Base-by-base conservation (phyloP, 2,888 invertebrate species). In the Bombylius major region DNA sequence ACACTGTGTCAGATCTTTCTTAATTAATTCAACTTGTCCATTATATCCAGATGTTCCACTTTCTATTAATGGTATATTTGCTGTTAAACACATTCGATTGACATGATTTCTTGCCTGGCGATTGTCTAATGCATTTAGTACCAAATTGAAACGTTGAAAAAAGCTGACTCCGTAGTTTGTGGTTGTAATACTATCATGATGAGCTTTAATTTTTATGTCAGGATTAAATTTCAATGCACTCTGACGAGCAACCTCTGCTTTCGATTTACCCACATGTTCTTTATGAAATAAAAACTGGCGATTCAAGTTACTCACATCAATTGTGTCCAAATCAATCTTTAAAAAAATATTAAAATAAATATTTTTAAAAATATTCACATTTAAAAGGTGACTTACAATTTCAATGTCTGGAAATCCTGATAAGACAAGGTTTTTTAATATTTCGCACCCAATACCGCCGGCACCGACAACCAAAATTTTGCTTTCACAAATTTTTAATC, bases 401-500 rank as follows among this genome's bases (percentile, higher is more conserved):
- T 94, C 90, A 65, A 99, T 93, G 64, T 93, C 80, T 47, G 82
- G 81, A 71, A 98, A 99, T 60, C 98, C 98, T 61, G 91, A 88
- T 51, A 98, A 77, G 42, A 96, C 96, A 62, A 99, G 82, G 77
- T 97, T 96, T 75, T 99, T 99, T 46, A 99, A 77, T 63, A 99
- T 83, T 77, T 99, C 99, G 77, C 98, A 99, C 61, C 99, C 99
- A 67, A 99, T 99, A 57, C 99, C 99, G 62, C 99, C 99, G 66
- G 99, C 98, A 55, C 99, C 99, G 34, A 94, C 91, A 14, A 94
- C 86, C 59, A 94, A 77, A 52, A 94, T 76, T 76, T 89, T 90
- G 12, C 87, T 82, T 62, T 79, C 77, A 33, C 80, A 77, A 59
- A 90, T 81, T 51, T 81, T 77, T 65, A 83, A 79, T 60, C 82